These are phyloP conservation scores for Dromiciops gliroides DNA, from an alignment of 2,113 vertebrate genomes.

Conservation along the genomic window DNA sequence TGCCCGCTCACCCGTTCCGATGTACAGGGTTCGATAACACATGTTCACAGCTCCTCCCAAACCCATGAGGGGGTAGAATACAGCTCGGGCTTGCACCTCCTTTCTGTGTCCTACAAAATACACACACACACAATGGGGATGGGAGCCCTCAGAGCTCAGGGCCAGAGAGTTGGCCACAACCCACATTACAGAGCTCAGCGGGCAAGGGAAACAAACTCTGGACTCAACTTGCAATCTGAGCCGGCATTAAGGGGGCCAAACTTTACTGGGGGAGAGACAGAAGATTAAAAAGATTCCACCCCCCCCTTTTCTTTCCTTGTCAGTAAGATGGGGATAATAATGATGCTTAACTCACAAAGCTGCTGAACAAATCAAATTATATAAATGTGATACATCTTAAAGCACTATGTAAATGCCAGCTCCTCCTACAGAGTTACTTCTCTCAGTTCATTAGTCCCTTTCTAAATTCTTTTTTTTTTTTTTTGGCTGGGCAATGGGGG, in stretches of 20 bases:
- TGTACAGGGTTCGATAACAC: constrained; percentile 98
- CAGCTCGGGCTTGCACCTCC: constrained; percentile 94
- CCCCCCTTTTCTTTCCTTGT: neutral
- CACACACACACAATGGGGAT: constrained; percentile 70
- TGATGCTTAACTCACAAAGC: neutral
- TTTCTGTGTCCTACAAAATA: constrained; percentile 89
- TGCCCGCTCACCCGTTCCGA: constrained; percentile 92
- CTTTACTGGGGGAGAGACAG: neutral
- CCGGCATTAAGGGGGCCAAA: too few species aligned
- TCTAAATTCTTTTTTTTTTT: too few species aligned
- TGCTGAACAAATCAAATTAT: neutral
- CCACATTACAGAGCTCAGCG: neutral
- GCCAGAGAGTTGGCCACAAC: neutral
- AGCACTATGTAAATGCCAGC: neutral
- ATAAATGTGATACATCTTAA: neutral
- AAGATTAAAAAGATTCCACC: neutral
- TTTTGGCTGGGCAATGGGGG: too few species aligned
- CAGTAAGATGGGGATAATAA: neutral
- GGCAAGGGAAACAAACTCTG: constrained; percentile 5
- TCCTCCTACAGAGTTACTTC: constrained; percentile 41
- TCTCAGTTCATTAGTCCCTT: neutral
- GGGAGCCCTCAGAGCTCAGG: constrained; percentile 53
- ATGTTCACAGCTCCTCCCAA: constrained; percentile 93
- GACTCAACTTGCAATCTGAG: too few species aligned
- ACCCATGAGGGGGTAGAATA: constrained; percentile 95